A percentile compares a stretch with the other conserved stretches of the same genome.
Evolutionary conservation across 1,140 invertebrate genomes (phyloP).

Genomic region (Ericerus pela): DNA sequence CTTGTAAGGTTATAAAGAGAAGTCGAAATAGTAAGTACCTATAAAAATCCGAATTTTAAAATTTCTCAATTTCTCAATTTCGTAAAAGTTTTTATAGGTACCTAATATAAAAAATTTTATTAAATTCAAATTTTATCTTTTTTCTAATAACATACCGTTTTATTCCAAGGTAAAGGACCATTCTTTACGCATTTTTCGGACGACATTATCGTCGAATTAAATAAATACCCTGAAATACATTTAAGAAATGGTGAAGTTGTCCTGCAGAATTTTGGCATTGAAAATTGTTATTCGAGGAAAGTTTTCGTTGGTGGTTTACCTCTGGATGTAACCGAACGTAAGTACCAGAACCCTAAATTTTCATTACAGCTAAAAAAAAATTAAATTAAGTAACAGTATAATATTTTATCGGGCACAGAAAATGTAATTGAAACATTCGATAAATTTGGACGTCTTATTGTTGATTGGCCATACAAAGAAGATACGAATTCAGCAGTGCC

Average conservation of each 20-base stretch:
- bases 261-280: neutral
- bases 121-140: neutral
- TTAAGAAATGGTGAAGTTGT: neutral
- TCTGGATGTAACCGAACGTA: slow-evolving; percentile 1
- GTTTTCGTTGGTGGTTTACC: slow-evolving; percentile 1
- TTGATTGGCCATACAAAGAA: slow-evolving; percentile 8
- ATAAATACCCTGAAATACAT: neutral
- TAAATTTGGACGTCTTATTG: neutral
- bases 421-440: neutral
- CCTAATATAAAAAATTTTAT: no score
- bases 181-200: neutral
- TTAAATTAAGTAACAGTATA: neutral
- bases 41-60: neutral
- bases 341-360: neutral
- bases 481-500: neutral
- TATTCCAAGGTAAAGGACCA: neutral
- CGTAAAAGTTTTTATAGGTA: no score
- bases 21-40: neutral
- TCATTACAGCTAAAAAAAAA: neutral
- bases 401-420: neutral
- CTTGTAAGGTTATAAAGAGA: slow-evolving; percentile 2
- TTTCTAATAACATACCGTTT: neutral
- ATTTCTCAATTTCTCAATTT: no score
- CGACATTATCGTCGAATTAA: neutral
- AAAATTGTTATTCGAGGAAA: neutral